Percentiles rank a stretch among this genome's conserved stretches.
These are phyloP conservation scores for Lacanobia wlatinum DNA, from an alignment of 2,888 invertebrate species.

Conservation along the genomic window DNA sequence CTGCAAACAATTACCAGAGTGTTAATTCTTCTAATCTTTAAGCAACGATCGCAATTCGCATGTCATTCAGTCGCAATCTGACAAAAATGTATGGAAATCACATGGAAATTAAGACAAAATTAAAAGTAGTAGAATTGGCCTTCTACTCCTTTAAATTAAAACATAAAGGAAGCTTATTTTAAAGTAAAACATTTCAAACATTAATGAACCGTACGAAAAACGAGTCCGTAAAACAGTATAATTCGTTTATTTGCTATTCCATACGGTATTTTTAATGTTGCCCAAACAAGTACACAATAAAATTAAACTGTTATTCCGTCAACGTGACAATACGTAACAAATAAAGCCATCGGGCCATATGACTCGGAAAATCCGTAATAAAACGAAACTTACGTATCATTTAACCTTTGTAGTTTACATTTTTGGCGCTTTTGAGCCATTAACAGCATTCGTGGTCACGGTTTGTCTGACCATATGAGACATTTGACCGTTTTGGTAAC, in stretches of 20 bases:
- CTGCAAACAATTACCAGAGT: not conserved
- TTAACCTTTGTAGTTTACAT: slow-evolving; percentile 51
- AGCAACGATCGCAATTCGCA: no score
- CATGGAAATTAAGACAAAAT: no score
- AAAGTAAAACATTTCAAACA: not conserved
- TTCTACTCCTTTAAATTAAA: not conserved
- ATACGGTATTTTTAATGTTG: not conserved
- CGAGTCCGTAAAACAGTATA: not conserved
- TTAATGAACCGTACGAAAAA: not conserved
- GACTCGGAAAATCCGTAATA: slow-evolving; percentile 55
- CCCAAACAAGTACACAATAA: slow-evolving; percentile 22
- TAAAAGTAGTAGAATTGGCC: no score
- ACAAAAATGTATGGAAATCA: no score
- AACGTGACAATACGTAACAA: slow-evolving; percentile 29
- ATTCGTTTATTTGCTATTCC: not conserved
- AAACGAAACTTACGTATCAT: slow-evolving; percentile 54
- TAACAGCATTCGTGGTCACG: slow-evolving; percentile 43
- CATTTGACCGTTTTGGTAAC: slow-evolving; percentile 38
- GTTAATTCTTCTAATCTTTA: no score
- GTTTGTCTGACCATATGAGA: slow-evolving; percentile 41
- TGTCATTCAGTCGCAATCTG: no score
- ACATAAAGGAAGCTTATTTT: not conserved
- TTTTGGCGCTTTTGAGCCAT: slow-evolving; percentile 54
- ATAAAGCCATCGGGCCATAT: slow-evolving; percentile 34
- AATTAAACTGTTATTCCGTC: slow-evolving; percentile 34